Evolutionary conservation across 2,888 invertebrate species (phyloP), one percentile per base, ranked within the genome.

Genomic region (Hirudinaria manillensis): DNA sequence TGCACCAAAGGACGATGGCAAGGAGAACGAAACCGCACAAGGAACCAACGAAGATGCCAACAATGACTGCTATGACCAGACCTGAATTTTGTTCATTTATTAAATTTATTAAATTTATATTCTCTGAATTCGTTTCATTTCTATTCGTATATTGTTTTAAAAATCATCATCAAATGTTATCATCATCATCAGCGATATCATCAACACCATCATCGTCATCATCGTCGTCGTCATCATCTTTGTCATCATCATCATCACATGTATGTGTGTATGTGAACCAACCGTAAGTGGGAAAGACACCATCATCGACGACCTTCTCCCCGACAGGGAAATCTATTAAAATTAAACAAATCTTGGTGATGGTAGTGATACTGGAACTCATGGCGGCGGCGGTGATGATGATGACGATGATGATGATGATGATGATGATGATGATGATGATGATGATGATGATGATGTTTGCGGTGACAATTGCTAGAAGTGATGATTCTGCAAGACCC

Each of bases 1-100:
- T 72, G 73, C 76, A 76, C 76, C 76, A 76, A 29, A 76, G 68
- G 16, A 76, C 76, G 34, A 76, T 27, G 4, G 76, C 76, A 6
- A 76, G 76, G 21, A 76, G 76, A 27, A 76, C 34, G 36, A 76
- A 76, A 3, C 76, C 76, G 21, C 76, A 76, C 51, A 76, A 36
- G 13, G 76, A 76, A 32, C 76, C 76, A 29, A 76, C 76, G 32
- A 76, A 76, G 1, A 76, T 73, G 10, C 76, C 76, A 34, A 76
- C 65, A 29, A 76, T 65, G n/a, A 76, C 76, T 13, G 76, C 76
- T 29, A 76, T 76, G 7, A 76, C 73, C 24, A 76, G 73, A 16
- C 76, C 76, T 45, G 3, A 4, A 7, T 45, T 45, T 45, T 16
- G 16, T 70, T 32, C 21, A 67, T 21, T 36, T 36, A 38, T 36